Evolutionary conservation across 2,113 vertebrate species (phyloP), one percentile per base, ranked within the genome.

Genomic region (Hucho hucho): DNA sequence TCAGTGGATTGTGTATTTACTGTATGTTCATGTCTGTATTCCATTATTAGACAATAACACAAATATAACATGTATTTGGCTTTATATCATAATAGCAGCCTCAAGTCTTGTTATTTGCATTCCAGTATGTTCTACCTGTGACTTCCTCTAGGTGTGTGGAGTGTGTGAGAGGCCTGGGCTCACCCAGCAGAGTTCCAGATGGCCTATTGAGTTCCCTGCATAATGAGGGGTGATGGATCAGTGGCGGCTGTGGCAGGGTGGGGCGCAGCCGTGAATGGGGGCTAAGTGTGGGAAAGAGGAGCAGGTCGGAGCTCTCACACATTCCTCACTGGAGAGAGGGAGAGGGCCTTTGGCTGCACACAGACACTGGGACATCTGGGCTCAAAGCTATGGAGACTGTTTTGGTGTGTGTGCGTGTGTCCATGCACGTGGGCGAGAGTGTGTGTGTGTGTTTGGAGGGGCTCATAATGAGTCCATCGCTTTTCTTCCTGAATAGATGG

Each of bases 191-290:
- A 86, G 83, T 91, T 93, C 93, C 95, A 95, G 94, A 95, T 95
- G 95, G 94, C 89, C 93, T 89, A 92, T 92, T 86, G 92, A 94
- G 90, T 87, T 75, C 9, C 1, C 82, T 82, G 89, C 86, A 95
- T 94, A 95, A 95, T 90, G 90, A 43, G 37, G 37, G 86, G 81
- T 65, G 53, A 64, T 76, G 80, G 87, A 85, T 89, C 85, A 79
- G 70, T 75, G 83, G 73, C 70, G 79, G 64, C 73, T 63, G 69
- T 76, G 67, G 70, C 77, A 72, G 82, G 85, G 79, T 72, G 84
- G 86, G 80, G 76, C 47, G 22, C 70, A 24, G 70, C 28, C 29
- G 76, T 90, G 79, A 90, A 89, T 86, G 81, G 77, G 68, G 73
- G 61, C 73, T 59, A 82, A 87, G 89, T 91, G 90, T 89, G 88